Percentiles rank a stretch among this genome's conserved stretches.
Evolutionary conservation across 2,888 invertebrate genomes (phyloP).

Genomic region (Aporophyla nigra): DNA sequence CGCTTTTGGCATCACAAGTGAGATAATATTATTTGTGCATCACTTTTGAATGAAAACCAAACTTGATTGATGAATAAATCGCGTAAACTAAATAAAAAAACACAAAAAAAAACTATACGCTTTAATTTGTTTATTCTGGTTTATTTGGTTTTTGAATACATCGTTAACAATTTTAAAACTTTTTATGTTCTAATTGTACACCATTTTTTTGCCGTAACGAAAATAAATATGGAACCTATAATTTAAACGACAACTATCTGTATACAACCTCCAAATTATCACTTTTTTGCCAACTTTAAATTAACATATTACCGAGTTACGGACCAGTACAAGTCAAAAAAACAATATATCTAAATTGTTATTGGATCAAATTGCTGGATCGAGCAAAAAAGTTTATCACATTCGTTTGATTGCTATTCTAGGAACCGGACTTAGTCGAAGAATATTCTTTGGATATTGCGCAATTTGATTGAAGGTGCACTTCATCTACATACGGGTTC

Average conservation of each 20-base stretch:
- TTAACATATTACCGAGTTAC: slow-evolving; percentile 45
- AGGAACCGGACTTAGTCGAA: slow-evolving; percentile 34
- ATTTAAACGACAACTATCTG: slow-evolving; percentile 13
- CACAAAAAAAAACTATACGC: not conserved
- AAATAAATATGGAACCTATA: slow-evolving; percentile 15
- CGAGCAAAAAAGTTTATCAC: slow-evolving; percentile 47
- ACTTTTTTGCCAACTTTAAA: slow-evolving; percentile 42
- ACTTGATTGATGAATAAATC: not conserved
- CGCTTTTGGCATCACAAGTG: too few species aligned
- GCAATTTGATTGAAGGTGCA: slow-evolving; percentile 5
- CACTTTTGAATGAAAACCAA: not conserved
- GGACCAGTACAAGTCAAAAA: slow-evolving; percentile 39
- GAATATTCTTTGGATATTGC: slow-evolving; percentile 24
- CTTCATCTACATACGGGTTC: slow-evolving; percentile 8
- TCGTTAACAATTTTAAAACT: not conserved
- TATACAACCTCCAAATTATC: slow-evolving; percentile 20
- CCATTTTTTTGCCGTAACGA: not conserved
- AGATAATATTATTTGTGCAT: not conserved
- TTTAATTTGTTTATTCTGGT: not conserved
- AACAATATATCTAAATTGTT: slow-evolving; percentile 40
- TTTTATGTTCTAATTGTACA: not conserved
- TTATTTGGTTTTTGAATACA: not conserved
- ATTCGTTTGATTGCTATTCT: slow-evolving; percentile 7
- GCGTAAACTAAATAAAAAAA: not conserved
- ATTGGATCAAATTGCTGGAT: slow-evolving; percentile 28